Percentiles rank a stretch among this genome's conserved stretches.
phyloP scores from a whole-genome alignment of 2,888 invertebrate genomes.

The Resseliella maxima region DNA sequence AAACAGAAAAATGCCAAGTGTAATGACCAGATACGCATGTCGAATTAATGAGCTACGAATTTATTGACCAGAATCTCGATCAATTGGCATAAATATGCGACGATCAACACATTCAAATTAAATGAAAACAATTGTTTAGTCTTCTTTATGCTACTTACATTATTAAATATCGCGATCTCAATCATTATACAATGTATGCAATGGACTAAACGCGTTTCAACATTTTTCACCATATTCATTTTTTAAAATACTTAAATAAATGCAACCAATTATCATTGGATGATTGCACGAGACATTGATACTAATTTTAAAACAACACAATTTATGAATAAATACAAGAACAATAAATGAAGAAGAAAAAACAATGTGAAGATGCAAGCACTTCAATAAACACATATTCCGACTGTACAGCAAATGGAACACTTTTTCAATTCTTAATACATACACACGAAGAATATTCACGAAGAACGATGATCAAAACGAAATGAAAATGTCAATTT shows the following conservation, averaged over 20 bases:
- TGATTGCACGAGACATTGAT: no score
- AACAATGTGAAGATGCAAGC: no score
- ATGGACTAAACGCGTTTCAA: no score
- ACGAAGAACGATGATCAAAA: neutral
- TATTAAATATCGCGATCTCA: no score
- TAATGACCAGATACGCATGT: neutral
- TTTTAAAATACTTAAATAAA: no score
- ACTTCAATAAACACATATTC: neutral
- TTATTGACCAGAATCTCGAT: neutral
- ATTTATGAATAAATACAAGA: no score
- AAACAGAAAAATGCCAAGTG: neutral
- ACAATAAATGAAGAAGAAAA: no score
- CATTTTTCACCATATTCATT: no score
- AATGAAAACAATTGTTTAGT: slow-evolving; percentile 14
- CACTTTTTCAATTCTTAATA: neutral
- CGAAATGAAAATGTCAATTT: slow-evolving; percentile 41
- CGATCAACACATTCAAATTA: neutral
- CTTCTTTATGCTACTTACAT: no score
- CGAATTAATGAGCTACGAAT: neutral
- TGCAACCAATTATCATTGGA: no score
- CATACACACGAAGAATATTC: neutral
- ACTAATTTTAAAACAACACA: no score
- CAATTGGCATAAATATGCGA: neutral
- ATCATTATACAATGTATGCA: no score
- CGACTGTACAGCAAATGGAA: neutral